A percentile compares a stretch with the other conserved stretches of the same genome.
Conservation (phyloP, 2,797 vertebrate genomes). For the Perodicticus potto region DNA sequence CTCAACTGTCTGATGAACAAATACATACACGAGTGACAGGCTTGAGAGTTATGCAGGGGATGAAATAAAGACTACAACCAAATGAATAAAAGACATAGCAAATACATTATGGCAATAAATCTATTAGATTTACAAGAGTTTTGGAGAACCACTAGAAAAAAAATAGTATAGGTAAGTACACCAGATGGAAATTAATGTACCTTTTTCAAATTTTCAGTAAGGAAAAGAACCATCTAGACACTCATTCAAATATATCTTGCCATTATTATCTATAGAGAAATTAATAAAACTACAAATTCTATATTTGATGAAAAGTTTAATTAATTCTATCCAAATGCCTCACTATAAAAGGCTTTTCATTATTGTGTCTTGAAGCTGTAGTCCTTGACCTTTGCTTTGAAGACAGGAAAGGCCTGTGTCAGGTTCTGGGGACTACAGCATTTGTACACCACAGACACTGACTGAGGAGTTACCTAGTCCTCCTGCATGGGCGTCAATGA, state of each 20-base stretch:
- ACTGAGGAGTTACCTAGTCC: constrained; percentile 92
- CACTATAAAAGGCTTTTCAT: neutral
- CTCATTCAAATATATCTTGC: neutral
- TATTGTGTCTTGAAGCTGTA: neutral
- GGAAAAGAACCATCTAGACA: neutral
- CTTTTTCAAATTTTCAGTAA: neutral
- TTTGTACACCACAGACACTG: neutral
- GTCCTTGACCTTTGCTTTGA: neutral
- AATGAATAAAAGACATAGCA: neutral
- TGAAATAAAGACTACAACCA: constrained; percentile 19
- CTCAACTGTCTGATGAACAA: neutral
- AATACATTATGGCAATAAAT: constrained; percentile 44
- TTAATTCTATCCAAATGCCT: constrained; percentile 34
- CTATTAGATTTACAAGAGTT: neutral
- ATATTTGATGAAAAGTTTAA: constrained; percentile 41
- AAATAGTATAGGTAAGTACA: neutral
- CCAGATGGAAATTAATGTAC: neutral
- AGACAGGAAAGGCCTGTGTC: neutral
- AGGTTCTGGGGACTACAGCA: neutral
- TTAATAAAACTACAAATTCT: constrained; percentile 21
- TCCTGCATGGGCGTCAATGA: constrained; percentile 98
- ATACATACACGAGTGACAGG: neutral
- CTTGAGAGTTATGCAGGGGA: constrained; percentile 12
- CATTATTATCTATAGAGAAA: neutral
- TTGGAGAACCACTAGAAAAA: neutral